These are phyloP conservation scores for Drosophila persimilis DNA, from an alignment of 1,140 invertebrate species.

Conservation along the genomic window DNA sequence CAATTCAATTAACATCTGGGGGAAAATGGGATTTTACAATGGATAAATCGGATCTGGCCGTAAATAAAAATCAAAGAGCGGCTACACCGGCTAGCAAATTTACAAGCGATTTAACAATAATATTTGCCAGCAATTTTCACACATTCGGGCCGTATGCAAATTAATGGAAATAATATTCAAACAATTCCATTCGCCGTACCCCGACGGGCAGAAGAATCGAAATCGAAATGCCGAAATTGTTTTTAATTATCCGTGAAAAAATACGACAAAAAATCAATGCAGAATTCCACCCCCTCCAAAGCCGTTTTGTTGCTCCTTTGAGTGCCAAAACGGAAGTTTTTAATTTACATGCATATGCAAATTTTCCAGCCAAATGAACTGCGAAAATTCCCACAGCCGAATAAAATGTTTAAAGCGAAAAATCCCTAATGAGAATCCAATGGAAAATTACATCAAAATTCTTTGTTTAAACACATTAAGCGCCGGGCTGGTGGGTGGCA, in stretches of 20 bases:
- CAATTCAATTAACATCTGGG: constrained; percentile 21
- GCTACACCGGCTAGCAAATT: constrained; percentile 54
- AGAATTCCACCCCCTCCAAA: constrained; percentile 24
- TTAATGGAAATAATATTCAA: constrained; percentile 61
- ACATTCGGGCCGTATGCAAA: constrained; percentile 42
- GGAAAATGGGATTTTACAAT: constrained; percentile 13
- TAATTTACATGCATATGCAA: constrained; percentile 76
- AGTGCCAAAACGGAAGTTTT: constrained; percentile 66
- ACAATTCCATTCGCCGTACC: constrained; percentile 28
- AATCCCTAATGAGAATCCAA: constrained; percentile 56
- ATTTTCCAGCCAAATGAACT: constrained; percentile 64
- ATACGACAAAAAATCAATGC: constrained; percentile 25
- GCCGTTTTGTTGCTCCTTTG: constrained; percentile 36
- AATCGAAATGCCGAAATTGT: constrained; percentile 42
- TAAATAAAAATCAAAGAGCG: constrained; percentile 27
- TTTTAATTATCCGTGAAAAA: constrained; percentile 69
- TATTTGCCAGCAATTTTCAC: constrained; percentile 36
- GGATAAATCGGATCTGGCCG: background rate
- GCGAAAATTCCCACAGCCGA: background rate
- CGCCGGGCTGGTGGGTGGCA: constrained; percentile 20
- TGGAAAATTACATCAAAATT: constrained; percentile 41
- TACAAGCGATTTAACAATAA: constrained; percentile 77
- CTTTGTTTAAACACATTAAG: constrained; percentile 55
- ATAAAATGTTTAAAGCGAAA: constrained; percentile 21
- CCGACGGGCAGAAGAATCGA: constrained; percentile 12